Evolutionary conservation across 2,888 invertebrate species (phyloP).

Genomic region (Caenorhabditis doughertyi): DNA sequence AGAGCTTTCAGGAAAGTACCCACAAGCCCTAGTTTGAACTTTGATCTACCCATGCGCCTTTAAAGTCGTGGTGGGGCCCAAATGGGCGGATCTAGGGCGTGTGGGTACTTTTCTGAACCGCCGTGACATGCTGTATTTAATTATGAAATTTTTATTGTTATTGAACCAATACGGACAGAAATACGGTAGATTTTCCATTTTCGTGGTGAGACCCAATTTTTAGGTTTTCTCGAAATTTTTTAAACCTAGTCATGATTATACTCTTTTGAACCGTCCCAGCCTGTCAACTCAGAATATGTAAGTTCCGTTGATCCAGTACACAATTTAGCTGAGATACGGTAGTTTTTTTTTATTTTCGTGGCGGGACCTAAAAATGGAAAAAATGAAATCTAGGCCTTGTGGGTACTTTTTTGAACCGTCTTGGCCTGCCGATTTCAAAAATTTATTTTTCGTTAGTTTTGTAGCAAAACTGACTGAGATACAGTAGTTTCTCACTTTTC

Average conservation of each 20-base stretch:
- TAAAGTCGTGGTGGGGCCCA: too few species aligned
- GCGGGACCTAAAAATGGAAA: neutral
- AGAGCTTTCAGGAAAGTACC: neutral
- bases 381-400: too few species aligned
- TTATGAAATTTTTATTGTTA: neutral
- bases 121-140: neutral
- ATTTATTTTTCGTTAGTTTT: neutral
- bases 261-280: neutral
- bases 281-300: neutral
- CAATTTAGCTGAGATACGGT: too few species aligned
- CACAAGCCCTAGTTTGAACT: neutral
- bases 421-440: neutral
- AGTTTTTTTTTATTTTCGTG: neutral
- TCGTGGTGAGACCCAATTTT: neutral
- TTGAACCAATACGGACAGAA: neutral
- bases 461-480: neutral
- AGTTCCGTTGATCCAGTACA: too few species aligned
- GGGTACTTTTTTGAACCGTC: neutral
- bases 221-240: neutral
- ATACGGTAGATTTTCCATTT: neutral
- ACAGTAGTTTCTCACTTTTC: neutral
- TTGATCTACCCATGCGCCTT: too few species aligned
- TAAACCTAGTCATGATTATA: neutral
- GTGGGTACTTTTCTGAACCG: neutral
- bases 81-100: neutral